These are phyloP conservation scores for Heteropelma amictum DNA, from an alignment of 2,888 invertebrate genomes.

Conservation along the genomic window DNA sequence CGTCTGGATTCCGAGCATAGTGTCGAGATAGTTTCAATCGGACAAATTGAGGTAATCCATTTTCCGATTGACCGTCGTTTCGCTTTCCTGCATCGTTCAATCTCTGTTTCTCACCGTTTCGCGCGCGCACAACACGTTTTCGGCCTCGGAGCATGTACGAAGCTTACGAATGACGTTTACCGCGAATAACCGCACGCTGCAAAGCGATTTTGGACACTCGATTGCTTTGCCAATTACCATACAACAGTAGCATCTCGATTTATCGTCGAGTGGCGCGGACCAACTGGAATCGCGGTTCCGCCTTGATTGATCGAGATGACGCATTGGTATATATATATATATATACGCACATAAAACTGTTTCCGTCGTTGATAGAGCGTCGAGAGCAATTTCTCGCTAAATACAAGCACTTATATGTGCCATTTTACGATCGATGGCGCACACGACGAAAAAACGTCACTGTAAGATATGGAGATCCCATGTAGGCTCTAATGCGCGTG, in stretches of 20 bases:
- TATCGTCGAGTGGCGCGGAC: background rate
- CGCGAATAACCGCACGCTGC: background rate
- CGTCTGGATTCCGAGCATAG: constrained; percentile 71
- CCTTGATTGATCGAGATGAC: background rate
- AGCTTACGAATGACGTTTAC: constrained; percentile 15
- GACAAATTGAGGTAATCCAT: constrained; percentile 73
- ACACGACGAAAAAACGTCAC: no score
- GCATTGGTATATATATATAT: background rate
- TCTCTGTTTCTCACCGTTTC: background rate
- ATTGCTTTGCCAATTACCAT: constrained; percentile 42
- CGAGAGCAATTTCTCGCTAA: no score
- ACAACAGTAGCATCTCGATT: background rate
- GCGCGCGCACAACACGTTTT: background rate
- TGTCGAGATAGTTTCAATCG: constrained; percentile 72
- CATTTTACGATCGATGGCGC: no score
- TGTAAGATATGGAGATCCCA: no score
- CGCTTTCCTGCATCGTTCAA: constrained; percentile 1
- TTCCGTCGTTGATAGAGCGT: no score
- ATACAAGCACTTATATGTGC: no score
- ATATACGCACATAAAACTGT: no score
- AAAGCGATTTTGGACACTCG: constrained; percentile 39
- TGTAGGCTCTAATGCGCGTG: no score
- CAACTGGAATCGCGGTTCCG: background rate
- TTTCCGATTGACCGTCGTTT: constrained; percentile 63
- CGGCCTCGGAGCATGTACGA: constrained; percentile 2